Conservation (phyloP, 2,797 vertebrate genomes). For the Microchirus variegatus region DNA sequence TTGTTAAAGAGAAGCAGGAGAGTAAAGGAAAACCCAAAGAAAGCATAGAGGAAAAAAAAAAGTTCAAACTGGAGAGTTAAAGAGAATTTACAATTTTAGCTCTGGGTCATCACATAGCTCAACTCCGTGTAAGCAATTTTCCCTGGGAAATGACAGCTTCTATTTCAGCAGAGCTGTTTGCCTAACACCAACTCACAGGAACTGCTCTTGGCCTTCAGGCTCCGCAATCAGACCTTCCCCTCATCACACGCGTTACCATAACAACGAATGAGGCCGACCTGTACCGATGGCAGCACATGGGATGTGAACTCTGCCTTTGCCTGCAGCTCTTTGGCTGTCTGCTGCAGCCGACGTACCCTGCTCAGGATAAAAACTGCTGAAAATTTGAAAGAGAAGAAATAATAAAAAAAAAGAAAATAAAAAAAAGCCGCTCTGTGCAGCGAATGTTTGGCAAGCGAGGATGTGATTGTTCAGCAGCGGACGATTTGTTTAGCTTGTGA, state of each 20-base stretch:
- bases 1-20: conserved; percentile 8
- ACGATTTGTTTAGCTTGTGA: conserved; percentile 41
- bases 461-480: conserved; percentile 35
- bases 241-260: conserved; percentile 73
- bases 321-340: conserved; percentile 57
- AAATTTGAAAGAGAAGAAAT: too few relatives aligned
- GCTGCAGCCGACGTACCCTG: conserved; percentile 30
- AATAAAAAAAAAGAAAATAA: conserved; percentile 7
- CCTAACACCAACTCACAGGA: conserved; percentile 52
- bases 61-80: conserved; percentile 27
- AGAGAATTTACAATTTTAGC: conserved; percentile 52
- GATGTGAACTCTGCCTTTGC: conserved; percentile 71
- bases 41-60: conserved; percentile 9
- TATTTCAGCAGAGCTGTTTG: conserved; percentile 63
- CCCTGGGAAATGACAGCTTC: conserved; percentile 65
- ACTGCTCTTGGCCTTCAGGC: conserved; percentile 60
- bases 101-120: conserved; percentile 66
- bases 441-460: conserved; percentile 24
- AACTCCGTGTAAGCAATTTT: conserved; percentile 64
- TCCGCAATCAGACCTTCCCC: conserved; percentile 48
- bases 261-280: conserved; percentile 73
- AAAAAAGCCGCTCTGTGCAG: conserved; percentile 2
- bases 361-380: neutral
- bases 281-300: conserved; percentile 50
- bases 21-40: conserved; percentile 11